Percentiles rank a stretch among this genome's conserved stretches.
Conservation (phyloP, 35 echinoderm and acorn worm species). For the Anneissia japonica region DNA sequence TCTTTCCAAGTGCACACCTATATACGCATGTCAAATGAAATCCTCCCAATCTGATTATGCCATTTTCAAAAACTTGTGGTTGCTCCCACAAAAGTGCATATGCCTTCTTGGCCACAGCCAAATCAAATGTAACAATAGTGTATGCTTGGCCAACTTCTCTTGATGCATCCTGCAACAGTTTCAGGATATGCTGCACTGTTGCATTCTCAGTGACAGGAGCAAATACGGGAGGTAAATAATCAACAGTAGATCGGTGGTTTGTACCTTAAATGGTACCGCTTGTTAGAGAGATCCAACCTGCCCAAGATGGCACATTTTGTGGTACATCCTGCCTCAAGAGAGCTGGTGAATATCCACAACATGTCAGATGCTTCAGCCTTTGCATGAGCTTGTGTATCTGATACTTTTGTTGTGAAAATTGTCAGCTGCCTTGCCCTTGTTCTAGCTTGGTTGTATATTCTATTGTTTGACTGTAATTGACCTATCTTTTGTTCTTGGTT, state of each 20-base stretch:
- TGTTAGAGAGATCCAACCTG: too few species aligned
- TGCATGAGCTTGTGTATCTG: too few species aligned
- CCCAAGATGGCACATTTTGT: too few species aligned
- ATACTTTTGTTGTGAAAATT: background rate
- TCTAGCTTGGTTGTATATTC: background rate
- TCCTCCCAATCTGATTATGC: constrained; percentile 47
- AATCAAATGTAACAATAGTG: constrained; percentile 48
- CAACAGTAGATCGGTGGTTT: too few species aligned
- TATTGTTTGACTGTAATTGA: background rate
- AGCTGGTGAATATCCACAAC: too few species aligned
- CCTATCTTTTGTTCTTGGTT: too few species aligned
- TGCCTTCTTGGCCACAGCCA: constrained; percentile 49
- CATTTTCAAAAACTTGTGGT: constrained; percentile 28
- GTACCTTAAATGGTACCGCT: too few species aligned
- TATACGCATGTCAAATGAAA: constrained; percentile 60
- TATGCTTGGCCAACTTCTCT: constrained; percentile 45
- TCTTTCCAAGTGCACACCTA: constrained; percentile 56
- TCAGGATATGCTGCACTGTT: constrained; percentile 53
- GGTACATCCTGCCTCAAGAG: too few species aligned
- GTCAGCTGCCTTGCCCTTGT: background rate
- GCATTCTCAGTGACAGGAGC: constrained; percentile 45
- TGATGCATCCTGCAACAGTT: constrained; percentile 30
- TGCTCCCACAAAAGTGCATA: constrained; percentile 44
- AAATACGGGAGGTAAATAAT: constrained; percentile 20
- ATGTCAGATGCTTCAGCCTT: too few species aligned